These are phyloP conservation scores for Pelosia muscerda DNA, from an alignment of 2,888 invertebrate species.

Conservation along the genomic window DNA sequence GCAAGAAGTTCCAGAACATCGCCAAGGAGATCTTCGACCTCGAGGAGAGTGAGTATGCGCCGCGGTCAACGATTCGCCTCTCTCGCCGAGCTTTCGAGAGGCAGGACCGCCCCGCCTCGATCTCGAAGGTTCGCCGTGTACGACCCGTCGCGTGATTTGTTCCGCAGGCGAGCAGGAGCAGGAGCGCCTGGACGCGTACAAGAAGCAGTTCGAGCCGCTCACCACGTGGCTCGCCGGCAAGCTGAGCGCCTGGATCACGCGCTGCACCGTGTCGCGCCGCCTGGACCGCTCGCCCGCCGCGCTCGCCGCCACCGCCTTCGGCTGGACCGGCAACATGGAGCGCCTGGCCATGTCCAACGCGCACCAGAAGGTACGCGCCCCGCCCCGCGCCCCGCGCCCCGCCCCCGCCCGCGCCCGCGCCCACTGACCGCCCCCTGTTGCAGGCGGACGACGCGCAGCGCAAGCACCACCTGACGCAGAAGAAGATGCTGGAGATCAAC, in stretches of 20 bases:
- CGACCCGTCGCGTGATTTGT: no score
- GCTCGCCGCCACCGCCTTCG: slow-evolving; percentile 97
- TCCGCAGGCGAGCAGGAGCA: slow-evolving; percentile 87
- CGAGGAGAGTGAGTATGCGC: slow-evolving; percentile 87
- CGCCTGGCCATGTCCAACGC: slow-evolving; percentile 97
- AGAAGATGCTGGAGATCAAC: slow-evolving; percentile 99
- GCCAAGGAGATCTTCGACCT: slow-evolving; percentile 99
- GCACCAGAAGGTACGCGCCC: slow-evolving; percentile 97
- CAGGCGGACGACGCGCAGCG: slow-evolving; percentile 96
- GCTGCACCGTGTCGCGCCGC: slow-evolving; percentile 95
- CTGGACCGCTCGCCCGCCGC: slow-evolving; percentile 97
- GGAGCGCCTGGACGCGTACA: slow-evolving; percentile 92
- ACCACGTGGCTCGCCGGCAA: slow-evolving; percentile 96
- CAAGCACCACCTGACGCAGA: slow-evolving; percentile 95
- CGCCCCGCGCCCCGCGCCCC: slow-evolving; percentile 92
- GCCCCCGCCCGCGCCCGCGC: slow-evolving; percentile 97
- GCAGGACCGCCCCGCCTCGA: not conserved
- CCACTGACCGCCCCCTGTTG: no score
- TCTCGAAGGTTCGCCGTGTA: no score
- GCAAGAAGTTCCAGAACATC: slow-evolving; percentile 99
- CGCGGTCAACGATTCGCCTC: no score
- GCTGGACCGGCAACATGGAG: slow-evolving; percentile 99
- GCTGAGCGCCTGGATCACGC: slow-evolving; percentile 91
- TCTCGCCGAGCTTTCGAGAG: not conserved
- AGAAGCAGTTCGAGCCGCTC: slow-evolving; percentile 94